Base-by-base conservation (phyloP, 2,113 vertebrate species). In the Nipponia nippon region DNA sequence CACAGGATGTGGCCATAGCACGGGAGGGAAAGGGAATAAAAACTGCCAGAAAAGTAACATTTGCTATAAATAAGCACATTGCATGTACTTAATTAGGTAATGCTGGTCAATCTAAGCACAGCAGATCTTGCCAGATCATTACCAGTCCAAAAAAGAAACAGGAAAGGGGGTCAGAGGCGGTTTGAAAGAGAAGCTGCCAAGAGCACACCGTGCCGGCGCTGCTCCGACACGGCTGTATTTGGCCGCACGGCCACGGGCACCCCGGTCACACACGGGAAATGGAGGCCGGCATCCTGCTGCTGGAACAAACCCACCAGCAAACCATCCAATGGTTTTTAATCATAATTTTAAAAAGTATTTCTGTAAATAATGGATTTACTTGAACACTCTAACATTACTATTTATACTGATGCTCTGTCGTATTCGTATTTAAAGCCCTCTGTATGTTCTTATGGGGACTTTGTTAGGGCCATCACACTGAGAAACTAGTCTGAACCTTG, bases 261-360 rank as follows among this genome's bases (percentile, higher is more conserved):
- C 34, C 15, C 1, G 1, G 40, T 30, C 50, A 53, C 63, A 3
- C 5, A 1, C 4, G 1, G 58, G 75, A 16, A 1, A 46, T 3
- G 29, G 40, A 3, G 70, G 30, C 16, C 10, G 0, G 1, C 4
- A 23, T 6, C 49, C 34, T 2, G 1, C 11, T 1, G 72, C 72
- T 3, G 10, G 1, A 18, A 29, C 52, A 34, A 11, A 23, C 19
- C 27, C 27, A 5, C 22, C 42, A 4, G 13, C 53, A 13, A 32
- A 13, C 16, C 38, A 1, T 0, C 10, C 6, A 14, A 10, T 9
- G 14, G 2, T 8, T 4, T 22, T 30, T 10, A 27, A 19, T 13
- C 6, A 1, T 20, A 1, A 16, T 11, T 34, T 62, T 2, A 1
- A 6, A 10, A 32, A 22, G 9, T 9, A 4, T 20, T 27, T 20